Evolutionary conservation across 2,113 vertebrate genomes (phyloP).

Genomic region (Oncorhynchus nerka): DNA sequence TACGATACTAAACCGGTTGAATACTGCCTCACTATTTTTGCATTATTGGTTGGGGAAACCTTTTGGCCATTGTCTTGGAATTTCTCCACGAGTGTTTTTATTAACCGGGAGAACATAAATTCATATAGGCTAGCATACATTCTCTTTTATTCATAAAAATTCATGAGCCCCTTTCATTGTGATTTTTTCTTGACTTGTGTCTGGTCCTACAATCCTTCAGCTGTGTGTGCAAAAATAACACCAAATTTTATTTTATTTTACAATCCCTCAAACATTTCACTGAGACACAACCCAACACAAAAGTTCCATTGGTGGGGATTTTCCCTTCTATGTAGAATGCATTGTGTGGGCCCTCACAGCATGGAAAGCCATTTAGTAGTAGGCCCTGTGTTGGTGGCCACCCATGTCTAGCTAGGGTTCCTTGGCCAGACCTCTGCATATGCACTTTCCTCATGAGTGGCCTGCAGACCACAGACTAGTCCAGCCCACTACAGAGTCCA

Average conservation of each 20-base stretch:
- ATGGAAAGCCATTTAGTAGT: conserved; percentile 46
- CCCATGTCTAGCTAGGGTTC: conserved; percentile 41
- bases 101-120: no score
- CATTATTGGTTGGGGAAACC: no score
- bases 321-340: conserved; percentile 36
- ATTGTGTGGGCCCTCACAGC: conserved; percentile 24
- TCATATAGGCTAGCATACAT: no score
- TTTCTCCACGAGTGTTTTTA: no score
- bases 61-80: no score
- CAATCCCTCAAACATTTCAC: conserved; percentile 22
- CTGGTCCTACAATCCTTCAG: no score
- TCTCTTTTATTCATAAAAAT: no score
- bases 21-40: no score
- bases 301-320: background rate
- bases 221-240: no score
- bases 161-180: no score
- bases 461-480: conserved; percentile 17
- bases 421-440: conserved; percentile 52
- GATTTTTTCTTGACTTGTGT: no score
- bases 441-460: conserved; percentile 64
- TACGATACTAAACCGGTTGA: no score
- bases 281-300: conserved; percentile 16
- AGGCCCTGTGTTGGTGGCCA: conserved; percentile 48
- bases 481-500: background rate
- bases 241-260: background rate